Conservation (phyloP, 2,113 vertebrate genomes). For the Hassar affinis region DNA sequence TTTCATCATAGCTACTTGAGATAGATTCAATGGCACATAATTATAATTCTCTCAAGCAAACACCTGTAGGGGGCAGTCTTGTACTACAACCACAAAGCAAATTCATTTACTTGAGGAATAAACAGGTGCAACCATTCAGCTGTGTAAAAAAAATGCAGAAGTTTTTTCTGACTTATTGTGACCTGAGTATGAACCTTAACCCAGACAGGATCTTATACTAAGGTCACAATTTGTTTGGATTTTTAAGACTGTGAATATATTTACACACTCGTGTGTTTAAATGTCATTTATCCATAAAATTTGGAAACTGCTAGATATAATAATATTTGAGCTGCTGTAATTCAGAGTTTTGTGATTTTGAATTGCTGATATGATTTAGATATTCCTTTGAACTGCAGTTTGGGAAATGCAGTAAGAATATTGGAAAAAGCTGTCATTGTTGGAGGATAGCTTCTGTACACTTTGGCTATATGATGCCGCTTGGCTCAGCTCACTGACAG, state of each 20-base stretch:
- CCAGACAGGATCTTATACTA: too few relatives aligned
- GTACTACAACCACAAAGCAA: constrained; percentile 55
- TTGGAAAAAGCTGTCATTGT: constrained; percentile 5
- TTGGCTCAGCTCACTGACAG: constrained; percentile 15
- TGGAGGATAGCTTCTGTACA: constrained; percentile 7
- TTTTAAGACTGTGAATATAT: not conserved
- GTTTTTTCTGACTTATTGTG: not conserved
- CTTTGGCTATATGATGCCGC: constrained; percentile 6
- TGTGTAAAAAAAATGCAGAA: too few relatives aligned
- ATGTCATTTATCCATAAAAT: not conserved
- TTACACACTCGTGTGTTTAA: not conserved
- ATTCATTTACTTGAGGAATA: not conserved
- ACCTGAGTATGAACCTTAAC: not conserved
- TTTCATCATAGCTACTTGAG: not conserved
- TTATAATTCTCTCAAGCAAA: not conserved
- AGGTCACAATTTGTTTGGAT: not conserved
- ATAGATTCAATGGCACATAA: not conserved
- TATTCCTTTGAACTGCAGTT: constrained; percentile 20
- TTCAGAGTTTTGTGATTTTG: not conserved
- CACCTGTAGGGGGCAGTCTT: constrained; percentile 69
- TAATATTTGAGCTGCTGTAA: constrained; percentile 60
- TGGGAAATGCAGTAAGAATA: not conserved
- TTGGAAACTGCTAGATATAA: constrained; percentile 52
- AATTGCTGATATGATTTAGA: not conserved
- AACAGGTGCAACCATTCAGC: too few relatives aligned